A percentile compares a stretch with the other conserved stretches of the same genome.
phyloP scores from a whole-genome alignment of 2,888 invertebrate species.

The Caradrina kadenii region DNA sequence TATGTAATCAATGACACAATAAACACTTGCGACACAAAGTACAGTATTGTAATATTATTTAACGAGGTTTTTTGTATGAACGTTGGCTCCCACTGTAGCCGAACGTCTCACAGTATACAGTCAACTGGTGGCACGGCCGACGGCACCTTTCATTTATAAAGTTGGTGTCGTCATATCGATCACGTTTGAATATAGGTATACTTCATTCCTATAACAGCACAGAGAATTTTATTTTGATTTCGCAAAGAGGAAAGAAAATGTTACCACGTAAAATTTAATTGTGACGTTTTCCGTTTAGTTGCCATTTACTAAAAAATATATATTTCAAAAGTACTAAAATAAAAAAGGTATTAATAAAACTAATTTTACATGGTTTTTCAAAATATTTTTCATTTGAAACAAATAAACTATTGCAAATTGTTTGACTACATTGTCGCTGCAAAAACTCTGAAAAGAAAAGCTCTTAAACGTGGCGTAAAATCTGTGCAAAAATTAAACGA shows the following conservation, averaged over 20 bases:
- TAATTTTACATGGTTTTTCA: not conserved
- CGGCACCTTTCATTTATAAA: slow-evolving; percentile 88
- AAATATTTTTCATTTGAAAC: too few relatives aligned
- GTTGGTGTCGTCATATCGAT: slow-evolving; percentile 89
- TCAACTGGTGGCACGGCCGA: slow-evolving; percentile 81
- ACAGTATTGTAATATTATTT: slow-evolving; percentile 66
- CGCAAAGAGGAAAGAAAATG: slow-evolving; percentile 13
- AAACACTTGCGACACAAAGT: slow-evolving; percentile 77
- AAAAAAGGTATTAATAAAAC: not conserved
- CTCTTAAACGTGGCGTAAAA: too few relatives aligned
- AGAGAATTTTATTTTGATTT: slow-evolving; percentile 56
- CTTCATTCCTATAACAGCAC: slow-evolving; percentile 72
- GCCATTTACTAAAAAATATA: slow-evolving; percentile 16
- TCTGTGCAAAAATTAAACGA: too few relatives aligned
- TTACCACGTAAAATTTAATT: slow-evolving; percentile 43
- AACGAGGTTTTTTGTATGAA: slow-evolving; percentile 72
- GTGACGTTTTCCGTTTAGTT: slow-evolving; percentile 37
- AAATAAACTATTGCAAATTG: too few relatives aligned
- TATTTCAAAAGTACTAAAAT: not conserved
- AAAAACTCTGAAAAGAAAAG: too few relatives aligned
- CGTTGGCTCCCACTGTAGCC: slow-evolving; percentile 90
- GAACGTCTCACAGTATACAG: slow-evolving; percentile 82
- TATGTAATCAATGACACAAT: slow-evolving; percentile 84
- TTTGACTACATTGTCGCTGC: too few relatives aligned
- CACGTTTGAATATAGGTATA: slow-evolving; percentile 69